A percentile compares a stretch with the other conserved stretches of the same genome.
Evolutionary conservation across 2,888 invertebrate species (phyloP).

Genomic region (Eubasilissa splendida): DNA sequence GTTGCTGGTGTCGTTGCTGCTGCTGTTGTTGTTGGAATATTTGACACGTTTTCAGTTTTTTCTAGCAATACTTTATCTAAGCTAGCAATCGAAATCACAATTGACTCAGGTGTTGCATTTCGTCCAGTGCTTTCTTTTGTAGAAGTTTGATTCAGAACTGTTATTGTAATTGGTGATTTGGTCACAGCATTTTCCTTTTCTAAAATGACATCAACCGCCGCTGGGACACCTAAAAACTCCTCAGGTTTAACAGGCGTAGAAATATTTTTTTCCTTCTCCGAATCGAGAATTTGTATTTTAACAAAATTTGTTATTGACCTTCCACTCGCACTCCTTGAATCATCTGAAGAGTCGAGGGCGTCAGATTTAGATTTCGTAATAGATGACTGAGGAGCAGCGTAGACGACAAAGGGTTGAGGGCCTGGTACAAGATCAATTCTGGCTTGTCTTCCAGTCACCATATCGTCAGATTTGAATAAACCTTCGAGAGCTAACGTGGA

Average conservation of each 20-base stretch:
- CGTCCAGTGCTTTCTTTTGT: slow-evolving; percentile 21
- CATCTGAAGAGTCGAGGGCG: slow-evolving; percentile 32
- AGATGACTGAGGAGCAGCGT: slow-evolving; percentile 65
- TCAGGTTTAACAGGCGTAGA: too few relatives aligned
- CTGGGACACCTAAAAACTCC: slow-evolving; percentile 65
- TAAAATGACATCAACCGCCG: slow-evolving; percentile 50
- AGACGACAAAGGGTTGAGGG: slow-evolving; percentile 69
- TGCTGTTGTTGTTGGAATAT: slow-evolving; percentile 56
- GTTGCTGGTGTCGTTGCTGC: neutral
- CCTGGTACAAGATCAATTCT: slow-evolving; percentile 59
- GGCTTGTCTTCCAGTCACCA: slow-evolving; percentile 64
- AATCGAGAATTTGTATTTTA: slow-evolving; percentile 64
- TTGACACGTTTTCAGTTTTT: neutral
- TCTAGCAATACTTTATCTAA: slow-evolving; percentile 66
- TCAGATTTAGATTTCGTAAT: neutral
- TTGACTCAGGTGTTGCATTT: slow-evolving; percentile 60
- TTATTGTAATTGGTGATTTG: slow-evolving; percentile 64
- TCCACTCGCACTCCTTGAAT: slow-evolving; percentile 60
- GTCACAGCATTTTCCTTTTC: slow-evolving; percentile 61
- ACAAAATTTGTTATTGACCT: slow-evolving; percentile 65
- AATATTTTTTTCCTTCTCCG: slow-evolving; percentile 64
- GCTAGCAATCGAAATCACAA: slow-evolving; percentile 67
- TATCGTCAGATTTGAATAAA: slow-evolving; percentile 75
- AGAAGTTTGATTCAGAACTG: slow-evolving; percentile 60
- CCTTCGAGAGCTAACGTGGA: slow-evolving; percentile 80